Evolutionary conservation across 2,797 vertebrate species (phyloP).

Genomic region (Adrianichthys oophorus): DNA sequence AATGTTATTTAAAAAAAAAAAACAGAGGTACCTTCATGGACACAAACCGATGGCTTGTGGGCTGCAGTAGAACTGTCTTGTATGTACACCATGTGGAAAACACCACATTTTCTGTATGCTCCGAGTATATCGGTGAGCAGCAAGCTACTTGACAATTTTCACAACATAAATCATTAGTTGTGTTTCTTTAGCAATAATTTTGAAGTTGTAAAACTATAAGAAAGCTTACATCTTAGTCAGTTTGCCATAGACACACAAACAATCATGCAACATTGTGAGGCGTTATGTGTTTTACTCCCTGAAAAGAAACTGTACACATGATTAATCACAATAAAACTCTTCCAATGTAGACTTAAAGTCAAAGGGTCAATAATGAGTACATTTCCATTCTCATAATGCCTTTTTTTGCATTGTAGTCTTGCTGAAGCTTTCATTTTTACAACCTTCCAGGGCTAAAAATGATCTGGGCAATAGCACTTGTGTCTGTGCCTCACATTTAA

Average conservation of each 20-base stretch:
- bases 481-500: not conserved
- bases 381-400: conserved; percentile 4
- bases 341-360: conserved; percentile 1
- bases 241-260: not conserved
- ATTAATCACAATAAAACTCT: not conserved
- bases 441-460: conserved; percentile 1
- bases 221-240: not conserved
- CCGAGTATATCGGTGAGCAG: too few relatives aligned
- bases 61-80: too few relatives aligned
- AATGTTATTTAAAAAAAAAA: too few relatives aligned
- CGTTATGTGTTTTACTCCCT: not conserved
- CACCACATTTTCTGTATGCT: too few relatives aligned
- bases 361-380: not conserved
- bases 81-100: too few relatives aligned
- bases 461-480: not conserved
- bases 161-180: too few relatives aligned
- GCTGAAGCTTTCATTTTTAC: not conserved
- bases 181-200: too few relatives aligned
- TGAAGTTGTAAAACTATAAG: not conserved
- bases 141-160: too few relatives aligned
- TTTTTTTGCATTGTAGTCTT: not conserved
- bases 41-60: not conserved
- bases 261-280: not conserved
- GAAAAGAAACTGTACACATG: not conserved
- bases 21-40: too few relatives aligned